A percentile compares a stretch with the other conserved stretches of the same genome.
These are phyloP conservation scores for Apotomis capreana DNA, from an alignment of 2,888 invertebrate species.

Conservation along the genomic window DNA sequence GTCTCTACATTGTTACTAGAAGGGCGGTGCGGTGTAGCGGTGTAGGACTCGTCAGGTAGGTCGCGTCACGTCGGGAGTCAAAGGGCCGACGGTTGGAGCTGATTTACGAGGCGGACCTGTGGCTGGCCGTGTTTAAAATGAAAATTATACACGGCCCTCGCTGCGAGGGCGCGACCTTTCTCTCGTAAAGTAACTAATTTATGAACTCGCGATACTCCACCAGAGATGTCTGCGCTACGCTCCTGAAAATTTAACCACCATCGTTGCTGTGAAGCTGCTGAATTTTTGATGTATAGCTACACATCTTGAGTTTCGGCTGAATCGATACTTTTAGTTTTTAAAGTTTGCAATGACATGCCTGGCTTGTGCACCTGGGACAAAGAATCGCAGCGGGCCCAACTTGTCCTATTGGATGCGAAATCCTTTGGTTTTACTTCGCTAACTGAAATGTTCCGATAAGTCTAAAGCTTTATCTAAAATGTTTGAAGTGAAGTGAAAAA, in stretches of 20 bases:
- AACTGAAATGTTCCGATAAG: background rate
- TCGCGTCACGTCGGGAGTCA: conserved; percentile 53
- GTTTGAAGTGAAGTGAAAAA: background rate
- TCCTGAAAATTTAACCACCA: conserved; percentile 77
- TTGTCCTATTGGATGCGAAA: conserved; percentile 13
- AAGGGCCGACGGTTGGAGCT: conserved; percentile 65
- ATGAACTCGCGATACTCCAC: conserved; percentile 74
- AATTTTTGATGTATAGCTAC: conserved; percentile 67
- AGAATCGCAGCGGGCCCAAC: conserved; percentile 17
- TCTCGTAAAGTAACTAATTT: conserved; percentile 79
- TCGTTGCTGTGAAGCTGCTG: conserved; percentile 63
- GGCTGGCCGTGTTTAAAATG: conserved; percentile 75
- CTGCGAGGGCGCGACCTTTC: conserved; percentile 67
- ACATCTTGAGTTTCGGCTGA: conserved; percentile 61
- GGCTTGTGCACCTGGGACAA: conserved; percentile 35
- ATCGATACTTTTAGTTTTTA: conserved; percentile 54
- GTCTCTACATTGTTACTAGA: conserved; percentile 77
- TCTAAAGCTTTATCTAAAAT: background rate
- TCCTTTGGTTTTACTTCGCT: conserved; percentile 13
- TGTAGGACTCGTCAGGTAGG: conserved; percentile 47
- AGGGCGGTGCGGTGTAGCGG: conserved; percentile 48
- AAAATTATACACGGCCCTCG: conserved; percentile 76
- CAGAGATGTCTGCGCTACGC: conserved; percentile 67
- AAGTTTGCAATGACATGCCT: conserved; percentile 28
- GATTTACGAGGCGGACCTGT: conserved; percentile 78